phyloP scores from a whole-genome alignment of 1,140 invertebrate species.

The Phortica variegata region DNA sequence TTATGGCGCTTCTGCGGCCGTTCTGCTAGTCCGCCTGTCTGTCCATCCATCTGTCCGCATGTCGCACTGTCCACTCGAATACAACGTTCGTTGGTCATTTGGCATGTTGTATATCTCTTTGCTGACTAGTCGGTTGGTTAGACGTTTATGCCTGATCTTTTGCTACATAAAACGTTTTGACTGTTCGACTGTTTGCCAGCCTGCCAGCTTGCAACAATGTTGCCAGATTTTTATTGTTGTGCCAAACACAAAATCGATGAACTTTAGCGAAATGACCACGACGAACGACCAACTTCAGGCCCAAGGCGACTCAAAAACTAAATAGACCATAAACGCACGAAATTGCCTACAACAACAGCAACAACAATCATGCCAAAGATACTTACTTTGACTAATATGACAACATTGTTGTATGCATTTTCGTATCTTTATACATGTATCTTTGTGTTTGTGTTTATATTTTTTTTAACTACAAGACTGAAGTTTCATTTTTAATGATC shows the following conservation, averaged over 20 bases:
- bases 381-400: slow-evolving; percentile 51
- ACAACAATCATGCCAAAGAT: slow-evolving; percentile 54
- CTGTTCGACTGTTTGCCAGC: no score
- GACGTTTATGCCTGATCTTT: no score
- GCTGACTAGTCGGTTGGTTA: slow-evolving; percentile 25
- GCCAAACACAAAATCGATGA: slow-evolving; percentile 47
- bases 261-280: slow-evolving; percentile 29
- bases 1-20: slow-evolving; percentile 28
- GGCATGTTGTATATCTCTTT: no score
- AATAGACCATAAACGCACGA: slow-evolving; percentile 49
- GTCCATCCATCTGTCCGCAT: slow-evolving; percentile 16
- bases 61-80: no score
- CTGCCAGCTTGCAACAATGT: slow-evolving; percentile 33
- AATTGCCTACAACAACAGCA: slow-evolving; percentile 50
- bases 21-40: slow-evolving; percentile 13
- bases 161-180: no score
- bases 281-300: neutral
- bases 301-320: slow-evolving; percentile 9
- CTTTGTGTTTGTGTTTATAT: no score
- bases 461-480: no score
- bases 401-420: slow-evolving; percentile 52
- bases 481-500: no score
- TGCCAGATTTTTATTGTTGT: slow-evolving; percentile 42
- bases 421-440: no score
- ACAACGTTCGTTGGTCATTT: no score